A percentile compares a stretch with the other conserved stretches of the same genome.
These are phyloP conservation scores for Lordiphosa mommai DNA, from an alignment of 1,140 invertebrate genomes.

Conservation along the genomic window DNA sequence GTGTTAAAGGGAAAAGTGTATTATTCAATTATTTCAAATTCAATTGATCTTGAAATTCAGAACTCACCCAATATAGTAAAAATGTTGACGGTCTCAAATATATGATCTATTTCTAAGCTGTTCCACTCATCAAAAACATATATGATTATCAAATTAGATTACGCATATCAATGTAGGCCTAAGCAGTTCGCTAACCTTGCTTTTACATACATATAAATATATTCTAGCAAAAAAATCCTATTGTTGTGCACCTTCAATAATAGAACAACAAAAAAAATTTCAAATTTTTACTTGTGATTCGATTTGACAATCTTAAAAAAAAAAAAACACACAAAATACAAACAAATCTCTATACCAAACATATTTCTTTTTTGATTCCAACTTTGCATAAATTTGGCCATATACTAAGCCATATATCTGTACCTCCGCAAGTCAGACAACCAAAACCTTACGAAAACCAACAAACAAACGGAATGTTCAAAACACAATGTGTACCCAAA, in stretches of 20 bases:
- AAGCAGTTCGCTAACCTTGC: too few relatives aligned
- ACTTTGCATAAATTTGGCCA: constrained; percentile 67
- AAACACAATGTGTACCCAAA: constrained; percentile 52
- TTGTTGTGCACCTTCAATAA: constrained; percentile 40
- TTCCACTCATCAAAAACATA: too few relatives aligned
- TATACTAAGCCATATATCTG: constrained; percentile 37
- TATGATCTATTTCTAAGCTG: too few relatives aligned
- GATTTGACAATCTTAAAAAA: constrained; percentile 77
- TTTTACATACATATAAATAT: constrained; percentile 35
- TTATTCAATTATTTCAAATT: too few relatives aligned
- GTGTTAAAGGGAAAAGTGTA: too few relatives aligned
- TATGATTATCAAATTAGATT: too few relatives aligned
- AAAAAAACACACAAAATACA: constrained; percentile 8
- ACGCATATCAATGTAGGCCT: too few relatives aligned
- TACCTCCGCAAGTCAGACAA: constrained; percentile 28
- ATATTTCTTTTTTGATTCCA: constrained; percentile 3
- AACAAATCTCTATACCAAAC: constrained; percentile 13
- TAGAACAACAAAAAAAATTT: constrained; percentile 42
- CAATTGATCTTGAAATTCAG: too few relatives aligned
- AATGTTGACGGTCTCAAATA: too few relatives aligned
- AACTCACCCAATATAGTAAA: too few relatives aligned
- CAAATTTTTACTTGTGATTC: constrained; percentile 75
- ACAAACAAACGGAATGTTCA: constrained; percentile 58
- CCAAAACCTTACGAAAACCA: neutral
- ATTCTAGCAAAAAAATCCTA: constrained; percentile 23